These are phyloP conservation scores for Bombylius discolor DNA, from an alignment of 2,888 invertebrate species.

Conservation along the genomic window DNA sequence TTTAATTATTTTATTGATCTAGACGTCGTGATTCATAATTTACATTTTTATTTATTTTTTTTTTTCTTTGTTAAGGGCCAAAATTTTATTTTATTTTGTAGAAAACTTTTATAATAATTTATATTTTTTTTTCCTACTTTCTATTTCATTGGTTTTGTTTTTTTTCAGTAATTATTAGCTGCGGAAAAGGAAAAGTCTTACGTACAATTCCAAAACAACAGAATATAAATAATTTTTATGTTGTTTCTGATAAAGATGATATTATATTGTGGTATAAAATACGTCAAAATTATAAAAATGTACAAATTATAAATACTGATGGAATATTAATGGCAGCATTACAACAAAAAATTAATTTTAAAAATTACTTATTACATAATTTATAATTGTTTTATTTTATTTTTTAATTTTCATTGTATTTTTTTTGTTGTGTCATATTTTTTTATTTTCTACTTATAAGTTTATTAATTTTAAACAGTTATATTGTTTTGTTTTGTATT, in stretches of 20 bases:
- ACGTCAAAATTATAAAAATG: constrained; percentile 15
- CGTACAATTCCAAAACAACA: constrained; percentile 3
- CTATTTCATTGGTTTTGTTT: background rate
- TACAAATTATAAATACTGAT: constrained; percentile 20
- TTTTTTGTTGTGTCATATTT: background rate
- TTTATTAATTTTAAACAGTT: too few species aligned
- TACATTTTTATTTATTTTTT: too few species aligned
- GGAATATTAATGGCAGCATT: constrained; percentile 23
- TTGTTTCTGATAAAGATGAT: constrained; percentile 19
- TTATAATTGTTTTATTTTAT: constrained; percentile 11
- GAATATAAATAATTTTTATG: constrained; percentile 13
- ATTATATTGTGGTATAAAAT: constrained; percentile 20
- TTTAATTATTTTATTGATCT: too few species aligned
- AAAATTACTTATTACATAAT: constrained; percentile 10
- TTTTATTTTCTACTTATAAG: too few species aligned
- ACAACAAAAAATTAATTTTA: constrained; percentile 17
- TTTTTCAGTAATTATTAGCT: constrained; percentile 19
- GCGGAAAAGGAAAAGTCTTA: constrained; percentile 19
- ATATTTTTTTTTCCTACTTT: too few species aligned
- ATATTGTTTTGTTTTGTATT: too few species aligned
- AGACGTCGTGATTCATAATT: too few species aligned
- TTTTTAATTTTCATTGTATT: constrained; percentile 7
- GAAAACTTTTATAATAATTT: too few species aligned
- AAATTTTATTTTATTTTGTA: too few species aligned
- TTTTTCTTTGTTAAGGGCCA: too few species aligned